Evolutionary conservation across 2,888 invertebrate species (phyloP).

Genomic region (Beris chalybata): DNA sequence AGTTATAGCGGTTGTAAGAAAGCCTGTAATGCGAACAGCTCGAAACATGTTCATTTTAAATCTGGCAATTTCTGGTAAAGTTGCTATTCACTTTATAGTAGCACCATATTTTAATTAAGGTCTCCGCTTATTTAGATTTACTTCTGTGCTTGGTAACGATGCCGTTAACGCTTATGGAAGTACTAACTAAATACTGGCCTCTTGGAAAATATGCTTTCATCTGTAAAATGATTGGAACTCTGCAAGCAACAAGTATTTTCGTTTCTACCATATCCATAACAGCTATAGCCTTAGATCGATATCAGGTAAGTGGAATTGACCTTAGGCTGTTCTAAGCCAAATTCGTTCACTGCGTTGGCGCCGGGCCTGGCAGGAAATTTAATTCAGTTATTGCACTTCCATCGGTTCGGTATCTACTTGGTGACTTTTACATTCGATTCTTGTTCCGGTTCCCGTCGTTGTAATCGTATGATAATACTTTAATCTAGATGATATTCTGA

Average conservation of each 20-base stretch:
- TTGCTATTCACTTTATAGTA: not conserved
- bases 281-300: conserved; percentile 84
- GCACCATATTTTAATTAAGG: not conserved
- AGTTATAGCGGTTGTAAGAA: conserved; percentile 75
- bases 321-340: no score
- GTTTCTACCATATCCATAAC: conserved; percentile 93
- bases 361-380: no score
- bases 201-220: conserved; percentile 71
- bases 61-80: conserved; percentile 70
- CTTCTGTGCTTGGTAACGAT: conserved; percentile 87
- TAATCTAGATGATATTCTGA: no score
- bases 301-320: conserved; percentile 61
- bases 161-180: conserved; percentile 85
- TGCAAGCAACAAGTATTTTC: conserved; percentile 89
- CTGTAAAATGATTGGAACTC: conserved; percentile 83
- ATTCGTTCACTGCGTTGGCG: no score
- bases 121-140: conserved; percentile 60
- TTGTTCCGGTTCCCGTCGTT: no score
- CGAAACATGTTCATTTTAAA: conserved; percentile 93
- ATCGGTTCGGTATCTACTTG: no score
- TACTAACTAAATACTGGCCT: conserved; percentile 84
- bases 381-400: no score
- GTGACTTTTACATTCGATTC: no score
- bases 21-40: conserved; percentile 87
- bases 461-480: no score